These are phyloP conservation scores for Stichopus horrens DNA, from an alignment of 53 echinoderm and acorn worm species.

Conservation along the genomic window DNA sequence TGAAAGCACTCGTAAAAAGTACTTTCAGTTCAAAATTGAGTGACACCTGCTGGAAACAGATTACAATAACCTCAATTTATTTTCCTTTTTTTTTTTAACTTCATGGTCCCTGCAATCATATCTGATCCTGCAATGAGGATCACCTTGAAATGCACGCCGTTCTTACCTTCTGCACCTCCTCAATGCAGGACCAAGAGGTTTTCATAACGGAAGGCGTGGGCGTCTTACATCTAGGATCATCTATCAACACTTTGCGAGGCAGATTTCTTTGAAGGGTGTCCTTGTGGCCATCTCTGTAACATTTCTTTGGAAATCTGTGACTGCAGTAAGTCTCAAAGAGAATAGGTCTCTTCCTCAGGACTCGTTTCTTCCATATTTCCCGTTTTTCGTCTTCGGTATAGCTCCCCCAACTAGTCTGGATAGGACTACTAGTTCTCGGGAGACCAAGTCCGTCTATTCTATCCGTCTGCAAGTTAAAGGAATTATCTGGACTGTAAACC, in stretches of 20 bases:
- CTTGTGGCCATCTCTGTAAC: not conserved
- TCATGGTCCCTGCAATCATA: no score
- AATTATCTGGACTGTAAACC: constrained; percentile 19
- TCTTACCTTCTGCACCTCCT: constrained; percentile 18
- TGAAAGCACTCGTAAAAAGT: no score
- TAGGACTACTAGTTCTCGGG: constrained; percentile 29
- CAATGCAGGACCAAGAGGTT: constrained; percentile 16
- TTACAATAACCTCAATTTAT: no score
- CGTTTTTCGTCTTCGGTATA: constrained; percentile 17
- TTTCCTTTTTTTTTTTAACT: no score
- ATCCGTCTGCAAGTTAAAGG: not conserved
- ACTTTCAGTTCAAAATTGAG: no score
- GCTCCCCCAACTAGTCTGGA: not conserved
- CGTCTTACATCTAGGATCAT: constrained; percentile 28
- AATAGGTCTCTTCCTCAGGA: constrained; percentile 25
- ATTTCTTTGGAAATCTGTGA: constrained; percentile 11
- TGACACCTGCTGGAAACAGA: no score
- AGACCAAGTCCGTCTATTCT: not conserved
- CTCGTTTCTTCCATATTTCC: constrained; percentile 28
- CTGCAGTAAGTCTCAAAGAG: constrained; percentile 6
- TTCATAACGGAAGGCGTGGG: constrained; percentile 19
- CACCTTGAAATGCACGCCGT: not conserved
- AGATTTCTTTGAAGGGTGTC: not conserved
- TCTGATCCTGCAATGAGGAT: not conserved
- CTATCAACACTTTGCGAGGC: not conserved